A percentile compares a stretch with the other conserved stretches of the same genome.
phyloP scores from a whole-genome alignment of 2,797 vertebrate species.

The Hipposideros larvatus region DNA sequence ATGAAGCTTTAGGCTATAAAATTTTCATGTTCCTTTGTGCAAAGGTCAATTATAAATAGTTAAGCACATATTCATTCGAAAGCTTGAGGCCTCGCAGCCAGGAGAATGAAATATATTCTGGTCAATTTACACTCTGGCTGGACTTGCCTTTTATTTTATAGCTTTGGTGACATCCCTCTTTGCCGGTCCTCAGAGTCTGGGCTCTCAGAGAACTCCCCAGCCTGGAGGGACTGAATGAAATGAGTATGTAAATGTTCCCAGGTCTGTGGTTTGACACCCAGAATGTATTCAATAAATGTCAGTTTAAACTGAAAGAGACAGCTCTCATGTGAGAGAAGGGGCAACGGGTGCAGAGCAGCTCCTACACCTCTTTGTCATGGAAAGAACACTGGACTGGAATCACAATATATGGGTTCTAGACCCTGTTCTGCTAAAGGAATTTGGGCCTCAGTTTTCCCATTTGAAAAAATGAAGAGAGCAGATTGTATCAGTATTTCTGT shows the following conservation, averaged over 20 bases:
- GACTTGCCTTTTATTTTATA: constrained; percentile 78
- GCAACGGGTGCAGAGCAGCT: not conserved
- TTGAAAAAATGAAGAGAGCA: not conserved
- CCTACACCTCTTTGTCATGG: not conserved
- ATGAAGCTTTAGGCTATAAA: constrained; percentile 92
- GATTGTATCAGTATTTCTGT: not conserved
- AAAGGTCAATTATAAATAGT: constrained; percentile 93
- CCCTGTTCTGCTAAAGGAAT: not conserved
- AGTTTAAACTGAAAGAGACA: not conserved
- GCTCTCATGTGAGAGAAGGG: not conserved
- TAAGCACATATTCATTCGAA: constrained; percentile 90
- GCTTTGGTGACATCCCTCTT: constrained; percentile 71
- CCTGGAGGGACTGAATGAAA: constrained; percentile 48
- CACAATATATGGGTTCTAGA: accelerated
- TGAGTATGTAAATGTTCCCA: constrained; percentile 35
- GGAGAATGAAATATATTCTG: constrained; percentile 85
- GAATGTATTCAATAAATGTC: constrained; percentile 5
- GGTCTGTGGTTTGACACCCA: constrained; percentile 34
- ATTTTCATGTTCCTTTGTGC: constrained; percentile 91
- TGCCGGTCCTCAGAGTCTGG: not conserved
- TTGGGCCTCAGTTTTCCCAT: not conserved
- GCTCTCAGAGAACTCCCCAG: constrained; percentile 13
- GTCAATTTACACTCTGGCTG: constrained; percentile 83
- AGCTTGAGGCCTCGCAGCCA: constrained; percentile 76
- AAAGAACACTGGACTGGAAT: too few species aligned